A percentile compares a stretch with the other conserved stretches of the same genome.
Evolutionary conservation across 2,888 invertebrate species (phyloP).

Genomic region (Apodemia mormo): DNA sequence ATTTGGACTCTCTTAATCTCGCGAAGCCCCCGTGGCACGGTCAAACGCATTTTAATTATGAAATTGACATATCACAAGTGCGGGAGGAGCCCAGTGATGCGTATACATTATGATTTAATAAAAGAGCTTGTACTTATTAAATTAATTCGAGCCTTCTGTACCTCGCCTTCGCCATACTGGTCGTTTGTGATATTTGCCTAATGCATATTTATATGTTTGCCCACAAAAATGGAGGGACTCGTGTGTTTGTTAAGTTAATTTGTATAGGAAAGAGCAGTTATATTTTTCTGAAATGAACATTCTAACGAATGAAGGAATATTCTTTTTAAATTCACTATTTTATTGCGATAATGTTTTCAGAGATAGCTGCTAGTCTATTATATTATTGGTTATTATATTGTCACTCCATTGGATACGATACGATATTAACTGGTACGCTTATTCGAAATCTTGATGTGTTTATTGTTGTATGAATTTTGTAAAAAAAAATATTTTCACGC

Average conservation of each 20-base stretch:
- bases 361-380: too few relatives aligned
- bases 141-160: slow-evolving; percentile 62
- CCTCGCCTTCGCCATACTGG: slow-evolving; percentile 56
- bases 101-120: slow-evolving; percentile 76
- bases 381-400: too few relatives aligned
- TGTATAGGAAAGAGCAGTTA: slow-evolving; percentile 43
- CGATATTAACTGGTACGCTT: too few relatives aligned
- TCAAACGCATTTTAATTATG: slow-evolving; percentile 81
- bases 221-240: slow-evolving; percentile 57
- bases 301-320: background rate
- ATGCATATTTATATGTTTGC: slow-evolving; percentile 79
- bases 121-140: slow-evolving; percentile 72
- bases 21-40: slow-evolving; percentile 60
- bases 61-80: slow-evolving; percentile 76
- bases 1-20: slow-evolving; percentile 70
- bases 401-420: too few relatives aligned
- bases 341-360: background rate
- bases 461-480: too few relatives aligned
- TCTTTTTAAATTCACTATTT: background rate
- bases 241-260: slow-evolving; percentile 54
- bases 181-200: slow-evolving; percentile 68
- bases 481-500: too few relatives aligned
- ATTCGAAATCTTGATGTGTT: too few relatives aligned
- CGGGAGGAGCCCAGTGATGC: slow-evolving; percentile 50
- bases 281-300: slow-evolving; percentile 26